Evolutionary conservation across 2,113 vertebrate species (phyloP), one percentile per base, ranked within the genome.

Genomic region (Vulpes vulpes): DNA sequence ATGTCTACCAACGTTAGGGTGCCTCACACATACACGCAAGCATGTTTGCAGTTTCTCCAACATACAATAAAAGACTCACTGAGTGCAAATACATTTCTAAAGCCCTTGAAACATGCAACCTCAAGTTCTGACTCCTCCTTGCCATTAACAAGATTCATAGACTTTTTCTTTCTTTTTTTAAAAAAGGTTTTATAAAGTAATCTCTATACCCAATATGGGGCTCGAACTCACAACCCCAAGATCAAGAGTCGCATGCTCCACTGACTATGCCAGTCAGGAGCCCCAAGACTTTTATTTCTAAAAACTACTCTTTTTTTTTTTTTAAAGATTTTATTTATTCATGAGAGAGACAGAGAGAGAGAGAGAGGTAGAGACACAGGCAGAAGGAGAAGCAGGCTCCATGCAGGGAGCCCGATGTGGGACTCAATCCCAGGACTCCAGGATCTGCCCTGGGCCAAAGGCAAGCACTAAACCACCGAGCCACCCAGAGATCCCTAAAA

Each of bases 51-150:
- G 38, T 30, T 51, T 76, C 43, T 87, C 20, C 38, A 90, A 20
- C 1, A 35, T 19, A 84, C 23, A 88, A 55, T n/a, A 43, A 51
- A 93, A 91, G 89, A 79, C 30, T 93, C 62, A 71, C 0, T 76
- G 83, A 92, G 87, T 43, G 69, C 79, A 94, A 97, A 91, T 35
- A 69, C 38, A 82, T 23, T 55, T 80, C 65, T 32, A 69, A 91
- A 96, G 25, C 51, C 60, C 82, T 53, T 57, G 10, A 83, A 94
- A 82, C 14, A 53, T 25, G 35, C 71, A 30, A 65, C 69, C 30
- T 84, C 69, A 97, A 88, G 62, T 82, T 84, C 55, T 93, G 67
- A 96, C 32, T 97, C 27, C 90, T 95, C 27, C 20, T 73, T 94
- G 73, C 27, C 65, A 22, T 80, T 94, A 84, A 76, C 67, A 79